Conservation (phyloP, 2,797 vertebrate species). For the Anguilla anguilla region DNA sequence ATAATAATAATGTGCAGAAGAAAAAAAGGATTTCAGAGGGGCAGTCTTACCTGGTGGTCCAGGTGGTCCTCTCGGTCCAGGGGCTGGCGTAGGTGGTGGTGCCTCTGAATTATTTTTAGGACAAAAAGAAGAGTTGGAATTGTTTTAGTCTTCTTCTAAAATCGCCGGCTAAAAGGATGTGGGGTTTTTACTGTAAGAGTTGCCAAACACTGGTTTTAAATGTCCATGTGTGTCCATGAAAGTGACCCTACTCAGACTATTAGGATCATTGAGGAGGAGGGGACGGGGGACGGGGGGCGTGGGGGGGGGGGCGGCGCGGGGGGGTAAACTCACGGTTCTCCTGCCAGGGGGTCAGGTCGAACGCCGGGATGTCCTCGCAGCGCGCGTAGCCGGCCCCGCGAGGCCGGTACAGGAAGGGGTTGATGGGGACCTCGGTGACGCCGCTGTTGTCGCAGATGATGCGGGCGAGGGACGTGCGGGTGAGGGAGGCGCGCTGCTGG, state of each 20-base stretch:
- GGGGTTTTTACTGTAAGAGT: not conserved
- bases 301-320: not conserved
- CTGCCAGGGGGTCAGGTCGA: slow-evolving; percentile 75
- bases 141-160: not conserved
- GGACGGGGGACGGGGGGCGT: no score
- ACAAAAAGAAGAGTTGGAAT: not conserved
- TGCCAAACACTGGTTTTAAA: not conserved
- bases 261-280: not conserved
- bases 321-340: slow-evolving; percentile 52
- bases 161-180: not conserved
- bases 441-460: slow-evolving; percentile 87
- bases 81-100: no score
- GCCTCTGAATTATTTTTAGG: no score
- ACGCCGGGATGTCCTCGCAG: slow-evolving; percentile 59
- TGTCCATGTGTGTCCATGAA: not conserved
- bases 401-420: slow-evolving; percentile 65
- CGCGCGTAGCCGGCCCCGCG: slow-evolving; percentile 51
- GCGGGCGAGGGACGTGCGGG: slow-evolving; percentile 59
- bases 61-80: slow-evolving; percentile 11
- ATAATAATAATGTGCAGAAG: not conserved
- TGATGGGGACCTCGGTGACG: slow-evolving; percentile 67
- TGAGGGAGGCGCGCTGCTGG: slow-evolving; percentile 66
- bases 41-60: slow-evolving; percentile 30
- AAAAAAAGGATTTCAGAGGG: not conserved
- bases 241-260: not conserved